Evolutionary conservation across 2,888 invertebrate genomes (phyloP), one percentile per base, ranked within the genome.

Genomic region (Drosophila colorata): DNA sequence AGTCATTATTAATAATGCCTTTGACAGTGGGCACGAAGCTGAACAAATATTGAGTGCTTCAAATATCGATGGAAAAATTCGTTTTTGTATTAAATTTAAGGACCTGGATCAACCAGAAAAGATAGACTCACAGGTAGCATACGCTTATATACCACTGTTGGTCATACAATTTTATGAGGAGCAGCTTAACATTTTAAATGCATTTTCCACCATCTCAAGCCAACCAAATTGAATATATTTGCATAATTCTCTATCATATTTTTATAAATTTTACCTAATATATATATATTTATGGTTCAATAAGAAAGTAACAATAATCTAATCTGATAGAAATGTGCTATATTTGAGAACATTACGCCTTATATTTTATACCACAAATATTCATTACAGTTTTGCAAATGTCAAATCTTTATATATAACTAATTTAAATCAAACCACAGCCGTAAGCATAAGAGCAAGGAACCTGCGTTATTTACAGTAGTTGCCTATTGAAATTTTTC

Each of bases 101-200:
- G 38, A 47, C 7, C 33, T 77, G 1, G 47, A 59, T 2, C 23
- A 59, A 1, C 44, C 55, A 5, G 52, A 57, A 53, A 11, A 23
- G 0, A 23, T 75, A 0, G 9, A 46, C 2, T 41, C 61, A 4
- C 13, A 47, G 2, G 20, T 63, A 0, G 80, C 77, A 2, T 69
- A 80, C 38, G 16, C n/a, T 13, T 38, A 78, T 28, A 63, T 73
- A 14, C 80, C 77, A 0, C 59, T 69, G 7, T 61, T 79, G 69
- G 49, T 69, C 0, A 8, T 79, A 0, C 4, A 25, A 13, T 73
- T 59, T 25, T 80, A 73, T 47, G 77, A 80, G 46, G 47, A 40
- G 5, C 31, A 53, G 0, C 53, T 31, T 0, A 28, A 33, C 1
- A 41, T 63, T n/a, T 16, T n/a, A 0, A 33, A 49, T 38, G 55